Conservation (phyloP, 2,113 vertebrate species). For the Nesogale talazaci region DNA sequence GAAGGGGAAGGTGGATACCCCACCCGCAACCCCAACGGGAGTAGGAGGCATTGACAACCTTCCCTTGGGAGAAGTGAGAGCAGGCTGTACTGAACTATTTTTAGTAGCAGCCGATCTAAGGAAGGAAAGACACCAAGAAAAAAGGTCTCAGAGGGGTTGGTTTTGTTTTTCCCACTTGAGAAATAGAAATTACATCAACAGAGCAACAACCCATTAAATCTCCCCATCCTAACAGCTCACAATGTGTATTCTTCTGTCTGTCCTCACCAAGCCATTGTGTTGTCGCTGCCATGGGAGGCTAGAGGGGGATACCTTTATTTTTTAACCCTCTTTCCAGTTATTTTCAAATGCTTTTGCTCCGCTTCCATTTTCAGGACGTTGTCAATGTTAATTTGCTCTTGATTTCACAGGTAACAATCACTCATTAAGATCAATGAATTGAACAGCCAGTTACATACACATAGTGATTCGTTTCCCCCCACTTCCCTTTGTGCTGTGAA, state of each 20-base stretch:
- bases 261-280: slow-evolving; percentile 65
- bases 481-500: not conserved
- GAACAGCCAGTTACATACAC: slow-evolving; percentile 56
- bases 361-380: slow-evolving; percentile 19
- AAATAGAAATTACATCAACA: slow-evolving; percentile 61
- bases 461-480: slow-evolving; percentile 34
- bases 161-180: slow-evolving; percentile 10
- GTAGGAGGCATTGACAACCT: not conserved
- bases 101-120: not conserved
- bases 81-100: not conserved
- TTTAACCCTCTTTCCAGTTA: not conserved
- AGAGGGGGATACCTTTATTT: too few species aligned
- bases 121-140: slow-evolving; percentile 35
- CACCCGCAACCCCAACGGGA: not conserved
- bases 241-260: slow-evolving; percentile 43
- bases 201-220: slow-evolving; percentile 12
- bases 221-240: slow-evolving; percentile 42
- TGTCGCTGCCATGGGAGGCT: not conserved
- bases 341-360: not conserved
- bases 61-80: not conserved
- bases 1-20: not conserved
- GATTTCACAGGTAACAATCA: slow-evolving; percentile 68
- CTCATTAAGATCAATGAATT: slow-evolving; percentile 73
- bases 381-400: slow-evolving; percentile 38
- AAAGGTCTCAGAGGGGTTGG: not conserved